phyloP scores from a whole-genome alignment of 2,888 invertebrate species.

The Drosophila nr. perissopoda region DNA sequence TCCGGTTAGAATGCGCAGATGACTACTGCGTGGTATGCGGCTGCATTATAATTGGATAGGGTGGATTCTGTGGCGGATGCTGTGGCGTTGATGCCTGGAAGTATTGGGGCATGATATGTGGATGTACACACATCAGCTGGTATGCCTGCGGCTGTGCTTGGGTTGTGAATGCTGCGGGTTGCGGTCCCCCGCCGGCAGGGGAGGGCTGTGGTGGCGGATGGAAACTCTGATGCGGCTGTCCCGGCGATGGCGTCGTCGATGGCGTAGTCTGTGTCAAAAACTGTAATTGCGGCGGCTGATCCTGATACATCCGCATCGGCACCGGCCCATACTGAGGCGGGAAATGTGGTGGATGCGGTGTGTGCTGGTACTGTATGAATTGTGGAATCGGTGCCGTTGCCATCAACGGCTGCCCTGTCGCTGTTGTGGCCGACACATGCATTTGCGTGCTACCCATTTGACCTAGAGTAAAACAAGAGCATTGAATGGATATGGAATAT shows the following conservation, averaged over 20 bases:
- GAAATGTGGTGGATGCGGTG: slow-evolving; percentile 86
- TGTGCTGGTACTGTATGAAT: slow-evolving; percentile 88
- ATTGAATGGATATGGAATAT: not conserved
- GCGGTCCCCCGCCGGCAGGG: slow-evolving; percentile 87
- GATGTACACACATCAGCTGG: slow-evolving; percentile 87
- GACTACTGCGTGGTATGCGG: slow-evolving; percentile 84
- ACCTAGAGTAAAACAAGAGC: slow-evolving; percentile 72
- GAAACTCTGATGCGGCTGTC: slow-evolving; percentile 87
- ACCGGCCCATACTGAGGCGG: slow-evolving; percentile 85
- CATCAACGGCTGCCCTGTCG: slow-evolving; percentile 93
- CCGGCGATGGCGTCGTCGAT: slow-evolving; percentile 86
- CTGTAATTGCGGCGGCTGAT: slow-evolving; percentile 87
- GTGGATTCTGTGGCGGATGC: slow-evolving; percentile 84
- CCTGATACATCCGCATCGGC: slow-evolving; percentile 90
- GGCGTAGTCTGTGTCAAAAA: slow-evolving; percentile 87
- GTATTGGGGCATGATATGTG: slow-evolving; percentile 82
- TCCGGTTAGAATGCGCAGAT: slow-evolving; percentile 18
- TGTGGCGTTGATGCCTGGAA: slow-evolving; percentile 81
- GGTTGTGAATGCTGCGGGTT: slow-evolving; percentile 83
- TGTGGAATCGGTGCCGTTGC: slow-evolving; percentile 92
- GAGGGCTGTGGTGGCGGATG: slow-evolving; percentile 87
- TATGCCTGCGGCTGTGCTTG: slow-evolving; percentile 86
- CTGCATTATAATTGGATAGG: slow-evolving; percentile 84
- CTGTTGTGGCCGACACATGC: slow-evolving; percentile 89
- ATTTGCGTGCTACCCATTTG: slow-evolving; percentile 89